Conservation (phyloP, 2,113 vertebrate species). For the Eulemur macaco region DNA sequence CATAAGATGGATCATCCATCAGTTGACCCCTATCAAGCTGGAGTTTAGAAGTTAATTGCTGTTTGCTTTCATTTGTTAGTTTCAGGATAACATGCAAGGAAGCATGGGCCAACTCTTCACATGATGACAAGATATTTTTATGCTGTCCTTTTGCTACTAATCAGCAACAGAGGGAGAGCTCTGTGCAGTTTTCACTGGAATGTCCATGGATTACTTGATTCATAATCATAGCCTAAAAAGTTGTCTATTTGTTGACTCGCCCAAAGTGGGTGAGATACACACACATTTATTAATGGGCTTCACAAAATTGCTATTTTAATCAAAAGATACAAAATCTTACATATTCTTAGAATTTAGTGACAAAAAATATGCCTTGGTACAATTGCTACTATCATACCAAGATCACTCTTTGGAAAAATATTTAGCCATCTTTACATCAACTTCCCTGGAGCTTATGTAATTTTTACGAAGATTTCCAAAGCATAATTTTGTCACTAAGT, state of each 20-base stretch:
- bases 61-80: constrained; percentile 35
- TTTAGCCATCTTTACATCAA: background rate
- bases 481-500: background rate
- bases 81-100: background rate
- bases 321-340: too few relatives aligned
- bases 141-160: background rate
- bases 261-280: too few relatives aligned
- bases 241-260: background rate
- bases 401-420: background rate
- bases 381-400: background rate
- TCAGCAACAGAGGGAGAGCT: background rate
- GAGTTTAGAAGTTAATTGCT: background rate
- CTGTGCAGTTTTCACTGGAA: background rate
- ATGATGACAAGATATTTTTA: background rate
- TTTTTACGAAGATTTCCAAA: constrained; percentile 10
- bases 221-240: background rate
- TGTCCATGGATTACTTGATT: background rate
- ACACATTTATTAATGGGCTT: too few relatives aligned
- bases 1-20: constrained; percentile 9
- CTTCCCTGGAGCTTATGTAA: background rate
- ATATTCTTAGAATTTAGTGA: too few relatives aligned
- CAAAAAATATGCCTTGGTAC: background rate
- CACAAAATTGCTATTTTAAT: too few relatives aligned
- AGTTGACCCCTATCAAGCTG: background rate
- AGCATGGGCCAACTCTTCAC: background rate